Base-by-base conservation (phyloP, 2,888 invertebrate species). In the Germaria angustata region DNA sequence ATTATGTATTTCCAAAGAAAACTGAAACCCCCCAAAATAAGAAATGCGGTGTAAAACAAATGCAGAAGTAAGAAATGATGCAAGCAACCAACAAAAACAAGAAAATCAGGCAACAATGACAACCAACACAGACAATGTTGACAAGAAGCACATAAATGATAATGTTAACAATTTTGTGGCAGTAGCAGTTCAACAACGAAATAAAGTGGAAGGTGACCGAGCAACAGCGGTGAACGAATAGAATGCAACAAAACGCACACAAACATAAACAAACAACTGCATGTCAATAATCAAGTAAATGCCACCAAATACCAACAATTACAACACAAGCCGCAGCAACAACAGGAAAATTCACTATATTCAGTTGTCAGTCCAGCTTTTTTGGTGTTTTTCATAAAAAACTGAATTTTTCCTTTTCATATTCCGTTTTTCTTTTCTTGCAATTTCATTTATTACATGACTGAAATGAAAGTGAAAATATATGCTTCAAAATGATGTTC, bases 91-190 rank as follows among this genome's bases (percentile, higher is more conserved):
- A 3, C 6, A 15, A 24, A 46, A 34, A 15, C 57, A 61, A 59
- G 17, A 59, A 44, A 20, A 39, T 36, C 5, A 57, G n/a, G 20
- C 41, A 51, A 41, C 28, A 36, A 66, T 15, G 51, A 13, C 24
- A 66, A 68, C 59, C 59, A 24, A 13, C 39, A 20, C 11, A 20
- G 41, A 20, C 39, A 49, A 44, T 57, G 28, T 36, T 46, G 49
- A 44, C 75, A 65, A 59, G 24, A 53, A 61, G 61, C 75, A 49
- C 49, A 63, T 34, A 68, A 72, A 81, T 81, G 72, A 75, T 65
- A 82, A 71, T 82, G 81, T 82, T 82, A 79, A 79, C 78, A 82
- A 75, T 79, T n/a, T 82, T 82, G 73, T 75, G 78, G 78, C 78
- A 81, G 69, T 32, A 69, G 57, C 63, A 75, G 51, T 78, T 63